Conservation (phyloP, 2,888 invertebrate genomes). For the Latrodectus hesperus region DNA sequence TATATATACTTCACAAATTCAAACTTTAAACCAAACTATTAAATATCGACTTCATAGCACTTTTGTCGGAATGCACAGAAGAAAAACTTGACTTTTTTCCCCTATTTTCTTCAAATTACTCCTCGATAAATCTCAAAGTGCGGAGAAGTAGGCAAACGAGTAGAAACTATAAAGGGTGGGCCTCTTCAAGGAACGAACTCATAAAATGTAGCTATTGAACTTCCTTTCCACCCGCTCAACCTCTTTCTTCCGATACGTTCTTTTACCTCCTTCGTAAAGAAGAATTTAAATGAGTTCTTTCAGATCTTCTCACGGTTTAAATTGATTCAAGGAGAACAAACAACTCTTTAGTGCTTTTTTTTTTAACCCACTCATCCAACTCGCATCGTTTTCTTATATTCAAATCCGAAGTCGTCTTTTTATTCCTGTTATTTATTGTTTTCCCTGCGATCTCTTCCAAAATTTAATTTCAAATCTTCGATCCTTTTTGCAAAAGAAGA, state of each 20-base stretch:
- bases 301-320: conserved; percentile 9
- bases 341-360: conserved; percentile 4
- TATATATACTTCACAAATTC: too few species aligned
- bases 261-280: conserved; percentile 2
- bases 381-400: not conserved
- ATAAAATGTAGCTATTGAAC: conserved; percentile 38
- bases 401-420: not conserved
- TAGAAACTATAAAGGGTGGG: not conserved
- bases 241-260: not conserved
- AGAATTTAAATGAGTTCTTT: conserved; percentile 49
- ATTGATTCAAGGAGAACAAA: conserved; percentile 45
- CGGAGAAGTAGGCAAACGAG: not conserved
- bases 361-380: not conserved
- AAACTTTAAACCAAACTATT: too few species aligned
- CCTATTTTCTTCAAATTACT: not conserved
- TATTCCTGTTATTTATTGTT: not conserved
- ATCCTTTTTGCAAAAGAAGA: not conserved
- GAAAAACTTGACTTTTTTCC: not conserved
- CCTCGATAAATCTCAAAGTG: not conserved
- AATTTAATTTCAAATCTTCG: conserved; percentile 40
- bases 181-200: conserved; percentile 27
- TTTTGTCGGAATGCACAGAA: too few species aligned
- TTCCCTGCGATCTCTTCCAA: conserved; percentile 18
- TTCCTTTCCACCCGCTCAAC: not conserved
- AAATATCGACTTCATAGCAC: too few species aligned